These are phyloP conservation scores for Anoplius nigerrimus DNA, from an alignment of 2,888 invertebrate genomes.

Conservation along the genomic window DNA sequence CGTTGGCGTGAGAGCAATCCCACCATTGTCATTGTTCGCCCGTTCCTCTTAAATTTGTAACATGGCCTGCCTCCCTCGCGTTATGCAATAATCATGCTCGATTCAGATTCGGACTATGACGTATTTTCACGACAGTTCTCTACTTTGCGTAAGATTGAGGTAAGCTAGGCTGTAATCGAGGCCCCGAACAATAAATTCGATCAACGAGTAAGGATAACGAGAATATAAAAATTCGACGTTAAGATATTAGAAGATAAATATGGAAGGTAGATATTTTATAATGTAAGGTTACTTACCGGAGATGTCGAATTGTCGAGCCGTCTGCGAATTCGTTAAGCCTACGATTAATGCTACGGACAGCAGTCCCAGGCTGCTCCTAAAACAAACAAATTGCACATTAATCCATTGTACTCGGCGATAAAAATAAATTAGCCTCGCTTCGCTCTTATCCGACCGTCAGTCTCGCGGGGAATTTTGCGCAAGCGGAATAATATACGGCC, in stretches of 20 bases:
- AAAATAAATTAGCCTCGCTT: neutral
- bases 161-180: too few relatives aligned
- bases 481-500: neutral
- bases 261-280: too few relatives aligned
- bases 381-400: constrained; percentile 40
- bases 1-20: constrained; percentile 40
- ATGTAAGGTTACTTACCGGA: constrained; percentile 68
- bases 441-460: neutral
- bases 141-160: too few relatives aligned
- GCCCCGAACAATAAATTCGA: too few relatives aligned
- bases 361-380: constrained; percentile 66
- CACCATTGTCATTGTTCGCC: constrained; percentile 40
- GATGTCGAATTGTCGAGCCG: constrained; percentile 62
- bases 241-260: too few relatives aligned
- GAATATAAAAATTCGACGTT: too few relatives aligned
- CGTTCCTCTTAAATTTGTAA: constrained; percentile 37
- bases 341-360: constrained; percentile 59
- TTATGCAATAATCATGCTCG: too few relatives aligned
- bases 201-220: too few relatives aligned
- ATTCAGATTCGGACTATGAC: too few relatives aligned
- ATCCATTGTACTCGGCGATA: too few relatives aligned
- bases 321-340: constrained; percentile 59
- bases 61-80: neutral
- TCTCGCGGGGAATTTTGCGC: neutral
- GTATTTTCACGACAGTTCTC: too few relatives aligned